Conservation (phyloP, 2,797 vertebrate genomes). For the Scolopax rusticola region DNA sequence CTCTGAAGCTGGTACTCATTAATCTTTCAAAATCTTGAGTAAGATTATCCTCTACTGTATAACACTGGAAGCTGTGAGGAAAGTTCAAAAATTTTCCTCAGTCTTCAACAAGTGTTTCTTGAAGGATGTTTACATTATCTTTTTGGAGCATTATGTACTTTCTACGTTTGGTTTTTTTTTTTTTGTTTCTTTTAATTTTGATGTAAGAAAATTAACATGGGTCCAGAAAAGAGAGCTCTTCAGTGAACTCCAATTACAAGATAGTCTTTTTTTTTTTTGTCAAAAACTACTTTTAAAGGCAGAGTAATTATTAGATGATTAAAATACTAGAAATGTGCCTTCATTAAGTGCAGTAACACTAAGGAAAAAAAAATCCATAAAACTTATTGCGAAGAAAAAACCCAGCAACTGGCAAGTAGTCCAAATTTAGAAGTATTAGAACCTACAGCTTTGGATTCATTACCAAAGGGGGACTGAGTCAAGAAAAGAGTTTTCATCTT, state of each 20-base stretch:
- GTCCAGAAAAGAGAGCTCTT: conserved; percentile 52
- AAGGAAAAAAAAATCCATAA: not conserved
- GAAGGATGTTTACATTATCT: not conserved
- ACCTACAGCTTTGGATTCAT: not conserved
- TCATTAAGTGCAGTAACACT: not conserved
- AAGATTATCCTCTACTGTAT: conserved; percentile 59
- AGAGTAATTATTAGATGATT: not conserved
- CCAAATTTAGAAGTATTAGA: not conserved
- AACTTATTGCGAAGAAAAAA: not conserved
- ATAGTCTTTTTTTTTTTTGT: conserved; percentile 29
- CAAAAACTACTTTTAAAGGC: conserved; percentile 27
- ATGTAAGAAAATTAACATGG: not conserved
- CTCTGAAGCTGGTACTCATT: conserved; percentile 50
- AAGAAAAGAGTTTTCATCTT: not conserved
- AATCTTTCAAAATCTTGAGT: conserved; percentile 58
- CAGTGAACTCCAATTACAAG: conserved; percentile 54
- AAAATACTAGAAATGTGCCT: not conserved
- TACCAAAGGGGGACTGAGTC: not conserved
- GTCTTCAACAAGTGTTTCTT: conserved; percentile 45
- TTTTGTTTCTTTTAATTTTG: not conserved
- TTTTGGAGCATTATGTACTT: not conserved
- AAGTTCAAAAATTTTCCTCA: conserved; percentile 71
- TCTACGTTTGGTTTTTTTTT: not conserved
- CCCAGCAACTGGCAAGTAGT: not conserved
- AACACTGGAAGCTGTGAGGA: conserved; percentile 69